Evolutionary conservation across 2,797 vertebrate genomes (phyloP), one percentile per base, ranked within the genome.

Genomic region (Dermochelys coriacea): DNA sequence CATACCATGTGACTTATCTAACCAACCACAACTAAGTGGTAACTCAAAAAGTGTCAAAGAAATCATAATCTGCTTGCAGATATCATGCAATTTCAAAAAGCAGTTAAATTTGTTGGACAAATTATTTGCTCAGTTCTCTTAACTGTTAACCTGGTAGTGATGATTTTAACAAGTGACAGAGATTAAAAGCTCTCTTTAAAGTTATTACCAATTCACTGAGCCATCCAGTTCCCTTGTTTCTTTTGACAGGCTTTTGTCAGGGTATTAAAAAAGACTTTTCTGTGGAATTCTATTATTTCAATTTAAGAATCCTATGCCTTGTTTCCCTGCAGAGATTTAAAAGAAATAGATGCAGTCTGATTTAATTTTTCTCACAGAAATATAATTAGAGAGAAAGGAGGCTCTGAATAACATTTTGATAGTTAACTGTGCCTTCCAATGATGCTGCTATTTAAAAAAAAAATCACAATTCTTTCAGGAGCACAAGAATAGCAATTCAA

Each of bases 321-420:
- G 5, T 18, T 12, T 77, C 82, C 84, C 49, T 59, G 80, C 93
- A 91, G 50, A 89, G 41, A 85, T 1, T 90, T 68, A 64, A 82
- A 90, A 86, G 83, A 86, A 61, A 19, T 9, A 57, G 11, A 45
- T 55, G 74, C 37, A 89, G 85, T 87, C 19, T 82, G 86, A 93
- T 93, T 82, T 90, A 80, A 91, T 93, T 93, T 93, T 89, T 93
- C 50, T 80, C 29, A 85, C 90, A 16, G 78, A 92, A 87, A 16
- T 54, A 41, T 8, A 85, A 55, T 25, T 15, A 88, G 21, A 71
- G 45, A 68, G 47, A 87, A 75, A 91, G 61, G 2, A 90, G 25
- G 16, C 49, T 87, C 83, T 91, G n/a, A 93, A 90, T n/a, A 57
- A 10, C 9, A 80, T 84, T 94, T 82, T 90, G 64, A 77, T 37